A percentile compares a stretch with the other conserved stretches of the same genome.
These are phyloP conservation scores for Myocastor coypus DNA, from an alignment of 2,113 vertebrate species.

Conservation along the genomic window DNA sequence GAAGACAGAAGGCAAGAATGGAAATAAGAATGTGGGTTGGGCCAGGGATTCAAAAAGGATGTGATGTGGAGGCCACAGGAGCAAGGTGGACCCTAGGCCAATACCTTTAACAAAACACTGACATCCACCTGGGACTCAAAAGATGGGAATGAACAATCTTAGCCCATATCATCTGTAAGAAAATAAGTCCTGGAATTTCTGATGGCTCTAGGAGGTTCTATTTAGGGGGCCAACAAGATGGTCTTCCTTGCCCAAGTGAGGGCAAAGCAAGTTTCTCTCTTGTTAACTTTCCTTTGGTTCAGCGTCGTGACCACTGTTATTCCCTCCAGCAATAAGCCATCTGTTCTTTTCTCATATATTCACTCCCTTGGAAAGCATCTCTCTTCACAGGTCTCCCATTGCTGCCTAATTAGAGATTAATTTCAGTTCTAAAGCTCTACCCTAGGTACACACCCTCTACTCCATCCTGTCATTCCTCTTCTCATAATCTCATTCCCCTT, in stretches of 20 bases:
- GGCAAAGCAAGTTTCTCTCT: neutral
- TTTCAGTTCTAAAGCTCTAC: neutral
- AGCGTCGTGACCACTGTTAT: neutral
- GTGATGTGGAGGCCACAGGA: rapidly evolving
- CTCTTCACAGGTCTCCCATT: slow-evolving; percentile 51
- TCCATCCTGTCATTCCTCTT: neutral
- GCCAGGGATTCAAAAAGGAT: rapidly evolving
- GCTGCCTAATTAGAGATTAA: slow-evolving; percentile 41
- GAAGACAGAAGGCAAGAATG: rapidly evolving
- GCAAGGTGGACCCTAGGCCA: rapidly evolving
- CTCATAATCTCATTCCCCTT: neutral
- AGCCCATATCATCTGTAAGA: neutral
- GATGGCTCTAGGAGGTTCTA: neutral
- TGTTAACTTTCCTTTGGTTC: neutral
- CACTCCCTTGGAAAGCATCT: slow-evolving; percentile 27
- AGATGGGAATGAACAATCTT: neutral
- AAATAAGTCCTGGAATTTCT: neutral
- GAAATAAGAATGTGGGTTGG: neutral
- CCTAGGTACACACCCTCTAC: neutral
- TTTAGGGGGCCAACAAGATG: neutral
- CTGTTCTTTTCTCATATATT: slow-evolving; percentile 29
- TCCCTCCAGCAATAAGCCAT: neutral
- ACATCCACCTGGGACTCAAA: neutral
- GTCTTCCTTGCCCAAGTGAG: neutral
- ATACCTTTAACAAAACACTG: neutral